phyloP scores from a whole-genome alignment of 2,113 vertebrate genomes.

The Lipophrys pholis region DNA sequence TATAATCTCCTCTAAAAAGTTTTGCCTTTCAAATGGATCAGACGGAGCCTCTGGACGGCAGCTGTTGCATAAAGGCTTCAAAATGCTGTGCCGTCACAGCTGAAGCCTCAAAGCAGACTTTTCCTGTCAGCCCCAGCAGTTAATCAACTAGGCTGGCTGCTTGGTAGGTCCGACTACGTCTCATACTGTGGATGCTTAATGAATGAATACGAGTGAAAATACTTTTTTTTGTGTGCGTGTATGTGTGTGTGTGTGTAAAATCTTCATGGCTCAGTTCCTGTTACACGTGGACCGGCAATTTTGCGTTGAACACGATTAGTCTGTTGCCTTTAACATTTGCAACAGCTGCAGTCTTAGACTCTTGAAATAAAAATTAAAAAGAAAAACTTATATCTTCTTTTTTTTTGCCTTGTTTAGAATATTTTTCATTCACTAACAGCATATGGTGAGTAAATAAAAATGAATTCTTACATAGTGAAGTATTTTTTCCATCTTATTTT shows the following conservation, averaged over 20 bases:
- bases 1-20: conserved; percentile 75
- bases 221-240: not conserved
- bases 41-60: conserved; percentile 59
- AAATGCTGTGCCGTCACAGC: conserved; percentile 18
- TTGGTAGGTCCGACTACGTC: conserved; percentile 29
- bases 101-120: conserved; percentile 38
- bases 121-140: conserved; percentile 19
- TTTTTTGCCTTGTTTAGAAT: conserved; percentile 62
- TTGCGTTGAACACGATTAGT: conserved; percentile 10
- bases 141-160: conserved; percentile 22
- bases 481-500: conserved; percentile 68
- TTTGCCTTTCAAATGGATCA: conserved; percentile 72
- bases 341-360: conserved; percentile 66
- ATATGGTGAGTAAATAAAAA: conserved; percentile 66
- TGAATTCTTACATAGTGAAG: conserved; percentile 58
- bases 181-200: conserved; percentile 41
- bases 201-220: conserved; percentile 10
- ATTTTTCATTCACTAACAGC: conserved; percentile 45
- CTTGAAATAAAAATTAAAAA: conserved; percentile 39
- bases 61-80: conserved; percentile 65
- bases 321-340: conserved; percentile 54
- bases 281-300: conserved; percentile 30
- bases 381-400: conserved; percentile 15
- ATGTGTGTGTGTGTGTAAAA: too few relatives aligned
- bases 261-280: not conserved